Conservation (phyloP, 2,888 invertebrate genomes). For the Pseudanteris insignis region DNA sequence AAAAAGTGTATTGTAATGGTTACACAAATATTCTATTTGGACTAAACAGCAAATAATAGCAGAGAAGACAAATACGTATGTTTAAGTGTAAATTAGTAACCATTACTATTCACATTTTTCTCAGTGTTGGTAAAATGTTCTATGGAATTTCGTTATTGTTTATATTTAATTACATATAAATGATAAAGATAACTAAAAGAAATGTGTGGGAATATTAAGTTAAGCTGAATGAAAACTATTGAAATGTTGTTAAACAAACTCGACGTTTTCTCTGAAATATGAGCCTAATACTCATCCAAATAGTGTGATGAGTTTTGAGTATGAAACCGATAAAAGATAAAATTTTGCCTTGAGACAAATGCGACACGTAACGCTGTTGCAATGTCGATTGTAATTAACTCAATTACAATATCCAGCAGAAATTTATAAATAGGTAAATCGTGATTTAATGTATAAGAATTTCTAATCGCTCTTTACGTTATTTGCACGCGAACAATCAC, state of each 20-base stretch:
- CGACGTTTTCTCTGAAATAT: neutral
- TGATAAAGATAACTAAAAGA: too few species aligned
- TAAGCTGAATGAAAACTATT: neutral
- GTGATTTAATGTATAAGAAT: conserved; percentile 45
- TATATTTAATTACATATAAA: too few species aligned
- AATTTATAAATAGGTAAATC: conserved; percentile 47
- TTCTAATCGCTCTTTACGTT: conserved; percentile 42
- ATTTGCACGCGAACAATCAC: conserved; percentile 44
- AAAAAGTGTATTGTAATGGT: too few species aligned
- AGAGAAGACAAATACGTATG: too few species aligned
- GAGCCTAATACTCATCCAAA: too few species aligned
- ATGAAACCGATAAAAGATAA: conserved; percentile 28
- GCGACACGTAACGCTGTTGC: conserved; percentile 45
- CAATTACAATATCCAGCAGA: conserved; percentile 44
- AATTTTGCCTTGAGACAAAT: conserved; percentile 45
- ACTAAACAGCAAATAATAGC: too few species aligned
- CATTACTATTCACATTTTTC: too few species aligned
- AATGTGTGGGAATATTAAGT: neutral
- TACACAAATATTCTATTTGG: too few species aligned
- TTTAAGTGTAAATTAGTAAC: too few species aligned
- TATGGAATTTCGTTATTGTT: too few species aligned
- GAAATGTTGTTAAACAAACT: neutral
- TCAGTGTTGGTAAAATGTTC: too few species aligned
- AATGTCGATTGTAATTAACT: conserved; percentile 45
- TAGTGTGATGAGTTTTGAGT: conserved; percentile 17